A percentile compares a stretch with the other conserved stretches of the same genome.
phyloP scores from a whole-genome alignment of 2,113 vertebrate species.

The Vulpes vulpes region DNA sequence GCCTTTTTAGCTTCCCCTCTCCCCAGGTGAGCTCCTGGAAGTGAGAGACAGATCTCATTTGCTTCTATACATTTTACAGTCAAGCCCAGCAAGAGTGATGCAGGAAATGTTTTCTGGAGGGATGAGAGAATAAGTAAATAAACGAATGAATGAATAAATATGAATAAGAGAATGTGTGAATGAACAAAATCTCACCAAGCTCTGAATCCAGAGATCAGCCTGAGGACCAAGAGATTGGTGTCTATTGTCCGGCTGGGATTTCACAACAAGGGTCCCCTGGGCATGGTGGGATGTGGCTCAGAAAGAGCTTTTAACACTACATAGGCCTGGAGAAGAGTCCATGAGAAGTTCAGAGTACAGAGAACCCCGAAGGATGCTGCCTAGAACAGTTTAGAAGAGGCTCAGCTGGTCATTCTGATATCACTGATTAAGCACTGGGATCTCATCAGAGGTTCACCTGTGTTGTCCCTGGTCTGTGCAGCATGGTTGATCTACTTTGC shows the following conservation, averaged over 20 bases:
- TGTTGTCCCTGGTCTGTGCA: background rate
- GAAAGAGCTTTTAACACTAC: background rate
- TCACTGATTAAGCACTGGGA: background rate
- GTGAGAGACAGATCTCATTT: background rate
- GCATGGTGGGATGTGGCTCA: background rate
- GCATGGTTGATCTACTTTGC: background rate
- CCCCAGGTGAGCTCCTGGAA: background rate
- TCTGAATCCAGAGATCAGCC: background rate
- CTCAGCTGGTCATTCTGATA: background rate
- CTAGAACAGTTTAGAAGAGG: background rate
- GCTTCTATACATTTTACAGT: background rate
- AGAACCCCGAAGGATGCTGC: background rate
- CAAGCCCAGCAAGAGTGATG: background rate
- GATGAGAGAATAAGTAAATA: background rate
- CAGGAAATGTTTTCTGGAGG: background rate
- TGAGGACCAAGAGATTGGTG: background rate
- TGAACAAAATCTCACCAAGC: background rate
- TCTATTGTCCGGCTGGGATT: background rate
- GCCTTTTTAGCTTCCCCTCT: background rate
- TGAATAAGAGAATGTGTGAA: background rate
- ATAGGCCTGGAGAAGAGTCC: background rate
- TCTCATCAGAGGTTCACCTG: background rate
- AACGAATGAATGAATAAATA: background rate
- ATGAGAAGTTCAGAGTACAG: background rate
- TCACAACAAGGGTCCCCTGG: background rate